Evolutionary conservation across 2,888 invertebrate genomes (phyloP), one percentile per base, ranked within the genome.

Genomic region (Suillia variegata): DNA sequence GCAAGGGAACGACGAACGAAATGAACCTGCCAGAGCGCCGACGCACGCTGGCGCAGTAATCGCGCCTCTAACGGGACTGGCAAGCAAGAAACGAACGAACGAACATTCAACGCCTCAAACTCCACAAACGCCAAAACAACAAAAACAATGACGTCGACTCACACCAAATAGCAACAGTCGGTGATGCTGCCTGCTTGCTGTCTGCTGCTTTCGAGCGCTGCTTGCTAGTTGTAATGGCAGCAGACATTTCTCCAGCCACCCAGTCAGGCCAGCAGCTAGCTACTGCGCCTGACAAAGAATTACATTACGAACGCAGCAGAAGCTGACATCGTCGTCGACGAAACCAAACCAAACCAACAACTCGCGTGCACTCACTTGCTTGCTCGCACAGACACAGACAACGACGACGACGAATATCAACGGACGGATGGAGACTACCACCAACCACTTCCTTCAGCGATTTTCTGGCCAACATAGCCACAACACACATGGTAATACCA

Each of bases 11-110:
- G n/a, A n/a, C n/a, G n/a, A n/a, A n/a, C n/a, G n/a, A n/a, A n/a
- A n/a, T n/a, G n/a, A n/a, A n/a, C n/a, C 20, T 33, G 56, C 31
- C 65, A 70, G 62, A 64, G 68, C 66, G 71, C 68, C 67, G 71
- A 64, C 67, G 66, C 70, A 22, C 24, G 20, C 18, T 13, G 15
- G 10, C 31, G 26, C 26, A 26, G 5, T 26, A 26, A 26, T n/a
- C n/a, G n/a, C n/a, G n/a, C n/a, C n/a, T n/a, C n/a, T n/a, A n/a
- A n/a, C n/a, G n/a, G n/a, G n/a, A n/a, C n/a, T n/a, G n/a, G n/a
- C n/a, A n/a, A n/a, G n/a, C n/a, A n/a, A n/a, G n/a, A n/a, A n/a
- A n/a, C n/a, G n/a, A n/a, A n/a, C n/a, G n/a, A n/a, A n/a, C n/a
- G n/a, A n/a, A n/a, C n/a, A n/a, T n/a, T n/a, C n/a, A n/a, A n/a